phyloP scores from a whole-genome alignment of 2,888 invertebrate species.

The Diarsia mendica region DNA sequence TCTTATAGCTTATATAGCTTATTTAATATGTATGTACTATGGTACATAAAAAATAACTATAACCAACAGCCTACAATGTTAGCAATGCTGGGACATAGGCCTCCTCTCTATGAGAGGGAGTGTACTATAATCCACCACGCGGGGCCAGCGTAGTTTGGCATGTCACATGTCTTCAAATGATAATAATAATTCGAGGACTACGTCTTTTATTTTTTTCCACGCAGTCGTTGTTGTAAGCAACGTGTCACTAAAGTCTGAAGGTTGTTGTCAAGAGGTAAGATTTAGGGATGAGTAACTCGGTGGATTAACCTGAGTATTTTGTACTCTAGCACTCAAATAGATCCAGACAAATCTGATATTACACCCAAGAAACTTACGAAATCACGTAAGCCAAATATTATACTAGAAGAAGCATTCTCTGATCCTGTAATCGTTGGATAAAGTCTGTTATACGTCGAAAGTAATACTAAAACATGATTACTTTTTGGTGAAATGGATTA shows the following conservation, averaged over 20 bases:
- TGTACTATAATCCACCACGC: too few species aligned
- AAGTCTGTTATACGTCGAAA: background rate
- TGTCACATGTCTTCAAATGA: too few species aligned
- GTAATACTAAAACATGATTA: conserved; percentile 1
- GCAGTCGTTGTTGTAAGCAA: background rate
- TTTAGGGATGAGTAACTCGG: background rate
- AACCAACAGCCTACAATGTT: too few species aligned
- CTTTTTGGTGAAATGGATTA: background rate
- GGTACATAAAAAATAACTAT: too few species aligned
- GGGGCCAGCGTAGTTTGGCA: too few species aligned
- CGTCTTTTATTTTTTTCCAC: background rate
- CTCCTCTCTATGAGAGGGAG: too few species aligned
- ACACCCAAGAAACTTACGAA: background rate
- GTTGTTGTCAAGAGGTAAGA: background rate
- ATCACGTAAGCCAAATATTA: background rate
- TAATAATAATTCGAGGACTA: background rate
- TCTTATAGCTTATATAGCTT: too few species aligned
- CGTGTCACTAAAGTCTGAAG: background rate
- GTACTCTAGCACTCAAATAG: background rate
- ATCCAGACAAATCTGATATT: background rate
- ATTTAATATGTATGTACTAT: too few species aligned
- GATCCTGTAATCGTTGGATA: background rate
- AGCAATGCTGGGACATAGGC: too few species aligned
- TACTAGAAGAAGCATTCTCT: background rate
- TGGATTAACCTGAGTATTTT: background rate